Evolutionary conservation across 2,113 vertebrate species (phyloP).

Genomic region (Crotalus helleri): DNA sequence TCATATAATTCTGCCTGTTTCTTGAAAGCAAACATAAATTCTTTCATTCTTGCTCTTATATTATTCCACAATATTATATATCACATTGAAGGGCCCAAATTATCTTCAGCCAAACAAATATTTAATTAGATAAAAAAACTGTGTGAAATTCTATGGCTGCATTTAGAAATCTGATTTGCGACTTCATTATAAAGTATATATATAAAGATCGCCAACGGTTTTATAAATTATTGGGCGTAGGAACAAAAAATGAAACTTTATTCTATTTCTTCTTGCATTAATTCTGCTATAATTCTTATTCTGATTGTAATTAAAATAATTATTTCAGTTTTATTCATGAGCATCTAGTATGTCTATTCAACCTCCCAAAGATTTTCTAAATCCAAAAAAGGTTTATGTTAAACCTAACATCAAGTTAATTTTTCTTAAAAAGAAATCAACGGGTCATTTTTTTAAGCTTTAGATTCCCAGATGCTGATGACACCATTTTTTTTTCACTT

Average conservation of each 20-base stretch:
- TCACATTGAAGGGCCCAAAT: background rate
- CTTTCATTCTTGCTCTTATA: background rate
- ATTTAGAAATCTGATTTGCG: background rate
- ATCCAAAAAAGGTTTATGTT: background rate
- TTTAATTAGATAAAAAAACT: background rate
- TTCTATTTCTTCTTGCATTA: background rate
- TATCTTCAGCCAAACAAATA: background rate
- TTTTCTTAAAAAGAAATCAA: constrained; percentile 4
- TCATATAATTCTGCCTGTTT: background rate
- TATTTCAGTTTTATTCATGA: background rate
- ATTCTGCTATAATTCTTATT: background rate
- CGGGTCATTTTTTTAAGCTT: background rate
- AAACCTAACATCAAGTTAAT: background rate
- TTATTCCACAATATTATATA: background rate
- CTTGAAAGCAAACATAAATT: background rate
- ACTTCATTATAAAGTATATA: background rate
- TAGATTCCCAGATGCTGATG: background rate
- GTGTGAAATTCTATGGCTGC: background rate
- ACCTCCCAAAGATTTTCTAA: background rate
- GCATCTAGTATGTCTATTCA: background rate
- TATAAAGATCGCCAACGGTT: background rate
- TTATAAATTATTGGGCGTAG: background rate
- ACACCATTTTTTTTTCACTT: background rate
- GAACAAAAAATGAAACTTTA: background rate
- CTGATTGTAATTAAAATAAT: background rate